Percentiles rank a stretch among this genome's conserved stretches.
These are phyloP conservation scores for Peromyscus californicus DNA, from an alignment of 2,113 vertebrate species.

Conservation along the genomic window DNA sequence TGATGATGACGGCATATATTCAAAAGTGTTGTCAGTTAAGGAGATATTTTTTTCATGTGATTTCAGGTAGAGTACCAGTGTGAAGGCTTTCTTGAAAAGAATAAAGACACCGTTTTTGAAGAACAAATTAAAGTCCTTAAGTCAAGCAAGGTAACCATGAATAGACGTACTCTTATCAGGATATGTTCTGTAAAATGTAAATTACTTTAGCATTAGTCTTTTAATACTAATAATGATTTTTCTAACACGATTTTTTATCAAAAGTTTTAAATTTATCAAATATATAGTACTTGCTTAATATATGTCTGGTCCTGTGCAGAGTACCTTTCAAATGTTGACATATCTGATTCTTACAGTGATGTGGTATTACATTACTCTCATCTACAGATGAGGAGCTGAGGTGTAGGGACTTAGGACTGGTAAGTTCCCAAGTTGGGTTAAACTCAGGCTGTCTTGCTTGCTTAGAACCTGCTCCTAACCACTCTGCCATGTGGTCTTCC, in stretches of 20 bases:
- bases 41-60: constrained; percentile 42
- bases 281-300: not conserved
- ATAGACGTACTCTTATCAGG: constrained; percentile 16
- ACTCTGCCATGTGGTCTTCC: not conserved
- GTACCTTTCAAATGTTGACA: constrained; percentile 20
- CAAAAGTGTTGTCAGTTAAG: constrained; percentile 40
- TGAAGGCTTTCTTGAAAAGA: constrained; percentile 98
- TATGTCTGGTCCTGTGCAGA: constrained; percentile 21
- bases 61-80: constrained; percentile 99
- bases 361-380: not conserved
- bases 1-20: constrained; percentile 36
- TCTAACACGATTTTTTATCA: constrained; percentile 35
- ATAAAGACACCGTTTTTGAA: constrained; percentile 99
- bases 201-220: constrained; percentile 17
- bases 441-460: not conserved
- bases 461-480: not conserved
- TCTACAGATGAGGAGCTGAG: not conserved
- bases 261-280: constrained; percentile 51
- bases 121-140: constrained; percentile 98
- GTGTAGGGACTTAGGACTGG: not conserved
- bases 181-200: constrained; percentile 45
- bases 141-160: constrained; percentile 95
- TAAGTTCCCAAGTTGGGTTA: not conserved
- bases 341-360: not conserved
- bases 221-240: constrained; percentile 53